These are phyloP conservation scores for Lutraria lutraria DNA, from an alignment of 2,888 invertebrate species.

Conservation along the genomic window DNA sequence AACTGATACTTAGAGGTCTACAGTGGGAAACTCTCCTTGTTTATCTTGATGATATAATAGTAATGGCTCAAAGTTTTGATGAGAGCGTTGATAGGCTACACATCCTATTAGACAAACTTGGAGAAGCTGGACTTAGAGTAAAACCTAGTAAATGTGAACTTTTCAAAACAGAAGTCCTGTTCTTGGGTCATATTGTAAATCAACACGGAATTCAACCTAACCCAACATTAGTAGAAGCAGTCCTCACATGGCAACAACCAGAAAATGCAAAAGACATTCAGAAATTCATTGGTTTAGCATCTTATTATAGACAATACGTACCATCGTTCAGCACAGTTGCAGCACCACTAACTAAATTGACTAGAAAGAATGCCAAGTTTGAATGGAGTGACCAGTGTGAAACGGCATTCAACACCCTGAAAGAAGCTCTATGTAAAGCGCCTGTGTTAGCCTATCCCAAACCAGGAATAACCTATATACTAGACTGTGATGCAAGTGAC, in stretches of 20 bases:
- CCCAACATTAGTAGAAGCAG: background rate
- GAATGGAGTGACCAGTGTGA: too few species aligned
- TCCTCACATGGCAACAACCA: too few species aligned
- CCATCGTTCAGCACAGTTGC: background rate
- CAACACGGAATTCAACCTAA: background rate
- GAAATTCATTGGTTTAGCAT: too few species aligned
- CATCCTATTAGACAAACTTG: background rate
- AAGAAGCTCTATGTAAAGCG: too few species aligned
- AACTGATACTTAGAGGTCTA: background rate
- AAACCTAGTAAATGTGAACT: background rate
- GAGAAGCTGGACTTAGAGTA: background rate
- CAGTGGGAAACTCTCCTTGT: background rate
- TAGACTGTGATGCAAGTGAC: too few species aligned
- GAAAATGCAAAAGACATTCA: too few species aligned
- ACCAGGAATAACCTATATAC: too few species aligned
- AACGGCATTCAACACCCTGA: too few species aligned
- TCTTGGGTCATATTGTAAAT: background rate
- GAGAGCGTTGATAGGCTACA: background rate
- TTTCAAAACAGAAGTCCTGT: too few species aligned
- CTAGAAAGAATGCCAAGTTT: background rate
- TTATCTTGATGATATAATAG: background rate
- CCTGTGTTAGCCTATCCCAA: too few species aligned
- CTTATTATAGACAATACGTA: conserved; percentile 29
- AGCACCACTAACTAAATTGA: background rate
- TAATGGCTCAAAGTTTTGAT: too few species aligned